Evolutionary conservation across 2,113 vertebrate genomes (phyloP).

Genomic region (Urocynchramus pylzowi): DNA sequence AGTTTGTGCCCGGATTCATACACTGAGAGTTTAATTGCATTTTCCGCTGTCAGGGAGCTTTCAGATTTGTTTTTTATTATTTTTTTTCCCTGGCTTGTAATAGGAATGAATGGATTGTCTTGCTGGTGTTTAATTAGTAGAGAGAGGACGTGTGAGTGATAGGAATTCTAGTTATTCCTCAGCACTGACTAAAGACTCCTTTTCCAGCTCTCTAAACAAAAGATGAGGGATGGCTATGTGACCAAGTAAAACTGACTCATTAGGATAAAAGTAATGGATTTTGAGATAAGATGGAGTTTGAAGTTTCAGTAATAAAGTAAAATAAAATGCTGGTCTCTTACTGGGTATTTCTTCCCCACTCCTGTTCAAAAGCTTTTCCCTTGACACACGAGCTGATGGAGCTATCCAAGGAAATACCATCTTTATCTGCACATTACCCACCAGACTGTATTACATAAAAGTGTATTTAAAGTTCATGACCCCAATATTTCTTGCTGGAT

Average conservation of each 20-base stretch:
- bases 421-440: background rate
- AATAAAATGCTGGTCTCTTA: background rate
- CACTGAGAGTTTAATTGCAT: background rate
- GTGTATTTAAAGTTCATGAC: background rate
- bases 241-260: background rate
- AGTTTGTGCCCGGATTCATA: background rate
- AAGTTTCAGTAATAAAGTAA: background rate
- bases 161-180: background rate
- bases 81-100: background rate
- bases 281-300: background rate
- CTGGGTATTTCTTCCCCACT: background rate
- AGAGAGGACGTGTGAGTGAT: background rate
- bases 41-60: background rate
- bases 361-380: background rate
- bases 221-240: background rate
- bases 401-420: background rate
- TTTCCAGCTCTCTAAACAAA: background rate
- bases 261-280: background rate
- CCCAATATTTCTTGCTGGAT: background rate
- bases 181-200: background rate
- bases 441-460: background rate
- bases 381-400: background rate
- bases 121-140: slow-evolving; percentile 6
- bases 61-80: background rate
- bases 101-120: background rate